Base-by-base conservation (phyloP, 2,888 invertebrate genomes). In the Isoperla grammatica region DNA sequence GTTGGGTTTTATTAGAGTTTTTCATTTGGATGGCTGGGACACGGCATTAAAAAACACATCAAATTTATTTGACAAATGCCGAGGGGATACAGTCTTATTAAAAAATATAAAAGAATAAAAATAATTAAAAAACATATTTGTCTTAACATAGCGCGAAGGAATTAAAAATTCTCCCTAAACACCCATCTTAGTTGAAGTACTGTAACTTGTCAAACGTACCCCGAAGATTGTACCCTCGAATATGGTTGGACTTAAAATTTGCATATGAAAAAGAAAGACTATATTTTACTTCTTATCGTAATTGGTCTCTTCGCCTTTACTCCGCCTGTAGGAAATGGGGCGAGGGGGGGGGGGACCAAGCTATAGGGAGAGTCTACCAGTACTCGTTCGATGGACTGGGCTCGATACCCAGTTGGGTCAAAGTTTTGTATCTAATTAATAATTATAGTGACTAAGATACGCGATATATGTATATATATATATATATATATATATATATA, bases 1-100 rank as follows among this genome's bases (percentile, higher is more conserved):
- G 11, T 9, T 37, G 42, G 13, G 42, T 50, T 50, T 50, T 50
- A 50, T 50, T 50, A 50, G 50, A 50, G 50, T 50, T 50, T 50
- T 50, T 50, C 50, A 50, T 50, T 29, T 50, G 50, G 50, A 35
- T 50, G 12, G 35, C 35, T 37, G 50, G 50, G 50, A 50, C 50
- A 50, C 2, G 50, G 50, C 50, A 50, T 50, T 50, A 50, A 50
- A 50, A 50, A 50, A 50, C 50, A 50, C 50, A 50, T 50, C 50
- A 50, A 50, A 50, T 50, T 50, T 50, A 50, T 50, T 50, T 50
- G 50, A 50, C 50, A 50, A 50, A 50, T 50, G 50, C 50, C 50
- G 50, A 50, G 50, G 50, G 50, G 50, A 50, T 50, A 50, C 50
- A 50, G 50, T 50, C 50, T 50, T 50, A 50, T 50, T 50, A 50